Percentiles rank a stretch among this genome's conserved stretches.
Evolutionary conservation across 2,797 vertebrate species (phyloP).

Genomic region (Lepus oiostolus): DNA sequence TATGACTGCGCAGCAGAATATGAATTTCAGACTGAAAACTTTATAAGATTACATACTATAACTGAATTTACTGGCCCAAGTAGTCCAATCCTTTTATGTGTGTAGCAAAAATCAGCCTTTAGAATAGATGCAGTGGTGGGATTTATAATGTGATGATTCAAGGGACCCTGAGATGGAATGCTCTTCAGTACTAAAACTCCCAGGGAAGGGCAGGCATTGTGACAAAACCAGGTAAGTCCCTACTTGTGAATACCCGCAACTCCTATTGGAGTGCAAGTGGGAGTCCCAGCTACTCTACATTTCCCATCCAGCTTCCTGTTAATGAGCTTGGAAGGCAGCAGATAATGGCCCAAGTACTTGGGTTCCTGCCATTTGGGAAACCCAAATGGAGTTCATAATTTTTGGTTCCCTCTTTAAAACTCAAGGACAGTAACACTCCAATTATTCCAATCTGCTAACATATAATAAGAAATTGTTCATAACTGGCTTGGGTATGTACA

Average conservation of each 20-base stretch:
- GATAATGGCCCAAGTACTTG: too few species aligned
- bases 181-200: not conserved
- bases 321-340: too few species aligned
- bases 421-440: not conserved
- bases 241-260: too few species aligned
- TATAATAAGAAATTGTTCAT: not conserved
- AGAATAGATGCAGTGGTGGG: not conserved
- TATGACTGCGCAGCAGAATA: constrained; percentile 69
- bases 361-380: too few species aligned
- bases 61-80: constrained; percentile 58
- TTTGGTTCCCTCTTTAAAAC: too few species aligned
- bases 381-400: too few species aligned
- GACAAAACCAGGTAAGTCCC: too few species aligned
- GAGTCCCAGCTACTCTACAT: too few species aligned
- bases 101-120: constrained; percentile 57
- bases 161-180: not conserved
- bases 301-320: too few species aligned
- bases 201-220: not conserved
- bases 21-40: constrained; percentile 71
- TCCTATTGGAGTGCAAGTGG: too few species aligned
- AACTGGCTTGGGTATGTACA: not conserved
- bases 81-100: constrained; percentile 54
- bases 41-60: constrained; percentile 62
- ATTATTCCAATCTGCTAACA: not conserved
- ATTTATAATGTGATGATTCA: constrained; percentile 3